Evolutionary conservation across 2,797 vertebrate genomes (phyloP), one percentile per base, ranked within the genome.

Genomic region (Sebastes itinus): DNA sequence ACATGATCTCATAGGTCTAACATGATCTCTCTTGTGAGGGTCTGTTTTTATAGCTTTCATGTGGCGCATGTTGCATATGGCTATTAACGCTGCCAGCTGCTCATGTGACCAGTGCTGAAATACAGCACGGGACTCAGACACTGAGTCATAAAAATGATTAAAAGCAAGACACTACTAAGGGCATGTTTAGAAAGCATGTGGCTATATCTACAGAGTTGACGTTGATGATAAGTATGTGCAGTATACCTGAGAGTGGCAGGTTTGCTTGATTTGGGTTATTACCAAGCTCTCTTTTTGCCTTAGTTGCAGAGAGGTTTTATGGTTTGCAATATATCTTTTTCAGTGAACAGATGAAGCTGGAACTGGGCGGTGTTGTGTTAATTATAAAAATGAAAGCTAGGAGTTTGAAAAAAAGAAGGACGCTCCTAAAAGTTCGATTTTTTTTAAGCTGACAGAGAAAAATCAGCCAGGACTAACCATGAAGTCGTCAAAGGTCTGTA

Each of bases 91-190:
- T 77, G 61, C 78, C 90, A 92, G 86, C 91, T 93, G 87, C 86
- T 88, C 67, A 70, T 80, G 64, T 91, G 82, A 80, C 86, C 78
- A 61, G 69, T 6, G n/a, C 68, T 90, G 87, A 87, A 90, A 89
- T 83, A 75, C 65, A 88, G 87, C 78, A 88, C 52, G 23, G 75
- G 80, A 63, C 79, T 63, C 71, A 56, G 75, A 85, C 79, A 82
- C 85, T 70, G 82, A 86, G 78, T 88, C 87, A 88, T 94, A 88
- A 93, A 92, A 86, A 80, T 88, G 74, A 91, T 90, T 87, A 35
- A 90, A 90, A 80, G 81, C 69, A 52, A 46, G 52, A 64, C 25
- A 27, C 52, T 18, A 4, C 80, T 77, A 61, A 76, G 66, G 85
- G 68, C 83, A 89, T 74, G 81, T 87, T 80, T n/a, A 60, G 60